phyloP scores from a whole-genome alignment of 2,797 vertebrate species.

The Microctenopoma lineatum region DNA sequence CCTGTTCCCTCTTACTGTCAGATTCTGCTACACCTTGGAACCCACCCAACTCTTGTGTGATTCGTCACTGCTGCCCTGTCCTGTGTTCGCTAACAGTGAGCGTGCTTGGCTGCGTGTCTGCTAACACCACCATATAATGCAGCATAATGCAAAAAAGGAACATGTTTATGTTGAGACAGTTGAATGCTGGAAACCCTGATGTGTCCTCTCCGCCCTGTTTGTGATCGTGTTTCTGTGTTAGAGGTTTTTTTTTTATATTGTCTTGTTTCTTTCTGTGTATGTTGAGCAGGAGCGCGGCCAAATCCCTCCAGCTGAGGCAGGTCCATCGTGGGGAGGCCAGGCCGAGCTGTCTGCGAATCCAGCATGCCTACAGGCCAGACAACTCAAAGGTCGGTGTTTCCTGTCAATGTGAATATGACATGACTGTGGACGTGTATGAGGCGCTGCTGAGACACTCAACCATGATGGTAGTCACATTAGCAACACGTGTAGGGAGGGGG shows the following conservation, averaged over 20 bases:
- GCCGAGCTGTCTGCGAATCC: slow-evolving; percentile 63
- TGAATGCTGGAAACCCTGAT: neutral
- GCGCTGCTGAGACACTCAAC: slow-evolving; percentile 46
- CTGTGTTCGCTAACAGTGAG: slow-evolving; percentile 10
- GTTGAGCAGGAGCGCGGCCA: slow-evolving; percentile 66
- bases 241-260: slow-evolving; percentile 3
- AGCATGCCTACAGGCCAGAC: slow-evolving; percentile 56
- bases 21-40: slow-evolving; percentile 14
- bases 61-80: neutral
- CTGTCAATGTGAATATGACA: slow-evolving; percentile 8
- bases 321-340: slow-evolving; percentile 60
- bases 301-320: slow-evolving; percentile 63
- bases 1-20: slow-evolving; percentile 35
- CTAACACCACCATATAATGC: neutral
- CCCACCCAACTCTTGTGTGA: slow-evolving; percentile 8
- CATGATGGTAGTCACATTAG: slow-evolving; percentile 75
- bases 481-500: slow-evolving; percentile 51
- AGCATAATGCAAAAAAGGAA: slow-evolving; percentile 7
- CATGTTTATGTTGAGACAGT: slow-evolving; percentile 17
- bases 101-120: slow-evolving; percentile 12
- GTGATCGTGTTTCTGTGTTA: neutral
- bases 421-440: neutral
- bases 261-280: slow-evolving; percentile 17
- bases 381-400: slow-evolving; percentile 75
- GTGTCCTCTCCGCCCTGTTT: slow-evolving; percentile 2